phyloP scores from a whole-genome alignment of 2,113 vertebrate genomes.

The Danionella cerebrum region DNA sequence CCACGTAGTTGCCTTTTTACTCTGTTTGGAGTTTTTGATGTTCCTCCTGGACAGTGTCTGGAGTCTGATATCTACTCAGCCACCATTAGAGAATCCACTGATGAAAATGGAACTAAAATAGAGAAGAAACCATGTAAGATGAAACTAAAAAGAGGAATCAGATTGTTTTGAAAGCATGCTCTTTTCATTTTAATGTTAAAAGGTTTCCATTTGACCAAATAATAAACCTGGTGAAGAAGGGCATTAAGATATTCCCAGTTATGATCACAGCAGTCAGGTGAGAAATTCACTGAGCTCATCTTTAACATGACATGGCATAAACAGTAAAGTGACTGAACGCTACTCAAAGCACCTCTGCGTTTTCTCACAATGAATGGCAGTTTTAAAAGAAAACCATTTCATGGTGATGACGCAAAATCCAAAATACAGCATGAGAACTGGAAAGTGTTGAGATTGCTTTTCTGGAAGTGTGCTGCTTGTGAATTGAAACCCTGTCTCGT shows the following conservation, averaged over 20 bases:
- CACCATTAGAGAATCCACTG: too few species aligned
- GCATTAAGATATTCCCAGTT: background rate
- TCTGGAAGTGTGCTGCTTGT: background rate
- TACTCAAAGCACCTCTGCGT: background rate
- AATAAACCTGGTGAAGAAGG: too few species aligned
- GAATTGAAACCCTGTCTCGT: constrained; percentile 27
- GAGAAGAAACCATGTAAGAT: too few species aligned
- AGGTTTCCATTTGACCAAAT: too few species aligned
- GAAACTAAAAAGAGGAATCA: too few species aligned
- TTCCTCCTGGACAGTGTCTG: too few species aligned
- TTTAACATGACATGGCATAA: background rate
- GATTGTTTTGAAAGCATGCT: too few species aligned
- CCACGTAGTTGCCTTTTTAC: too few species aligned
- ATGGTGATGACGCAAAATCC: constrained; percentile 21
- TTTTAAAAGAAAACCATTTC: constrained; percentile 28
- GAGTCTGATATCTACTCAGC: too few species aligned
- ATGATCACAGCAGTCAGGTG: background rate
- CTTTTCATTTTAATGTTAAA: too few species aligned
- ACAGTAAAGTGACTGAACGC: background rate
- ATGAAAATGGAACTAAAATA: too few species aligned
- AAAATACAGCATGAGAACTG: background rate
- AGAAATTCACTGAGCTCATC: background rate
- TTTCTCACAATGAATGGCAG: constrained; percentile 10
- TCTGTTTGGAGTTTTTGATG: too few species aligned
- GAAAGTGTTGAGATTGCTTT: constrained; percentile 6